phyloP scores from a whole-genome alignment of 1,140 invertebrate genomes.

The Mesaphorura yosii region DNA sequence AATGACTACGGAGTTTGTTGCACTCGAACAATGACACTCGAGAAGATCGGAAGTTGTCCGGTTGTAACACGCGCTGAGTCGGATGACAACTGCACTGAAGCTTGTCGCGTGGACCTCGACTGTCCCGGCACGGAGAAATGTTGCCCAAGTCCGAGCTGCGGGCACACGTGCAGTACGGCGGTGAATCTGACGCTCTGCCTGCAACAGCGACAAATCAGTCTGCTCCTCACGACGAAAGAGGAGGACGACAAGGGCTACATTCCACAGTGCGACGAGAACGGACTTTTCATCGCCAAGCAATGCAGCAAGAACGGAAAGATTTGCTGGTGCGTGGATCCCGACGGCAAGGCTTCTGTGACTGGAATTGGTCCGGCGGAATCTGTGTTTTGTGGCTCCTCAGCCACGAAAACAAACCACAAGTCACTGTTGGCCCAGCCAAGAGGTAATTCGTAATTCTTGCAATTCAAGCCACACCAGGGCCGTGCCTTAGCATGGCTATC shows the following conservation, averaged over 20 bases:
- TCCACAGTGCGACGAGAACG: constrained; percentile 58
- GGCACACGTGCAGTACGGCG: constrained; percentile 53
- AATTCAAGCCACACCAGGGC: no score
- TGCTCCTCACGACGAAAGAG: constrained; percentile 61
- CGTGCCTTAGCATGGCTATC: no score
- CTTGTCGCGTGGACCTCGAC: constrained; percentile 62
- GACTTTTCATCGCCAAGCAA: constrained; percentile 56
- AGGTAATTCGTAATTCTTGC: no score
- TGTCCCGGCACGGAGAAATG: constrained; percentile 68
- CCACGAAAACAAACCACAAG: no score
- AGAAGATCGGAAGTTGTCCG: constrained; percentile 64
- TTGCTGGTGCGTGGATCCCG: constrained; percentile 64
- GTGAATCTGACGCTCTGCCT: constrained; percentile 57
- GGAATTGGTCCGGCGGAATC: constrained; percentile 59
- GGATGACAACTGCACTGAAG: constrained; percentile 44
- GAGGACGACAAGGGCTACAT: constrained; percentile 66
- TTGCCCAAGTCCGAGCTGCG: constrained; percentile 56
- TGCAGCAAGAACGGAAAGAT: constrained; percentile 67
- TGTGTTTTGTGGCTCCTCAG: constrained; percentile 50
- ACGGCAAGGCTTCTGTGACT: background rate
- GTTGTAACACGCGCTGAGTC: constrained; percentile 30
- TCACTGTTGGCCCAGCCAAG: no score
- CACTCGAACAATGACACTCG: constrained; percentile 57
- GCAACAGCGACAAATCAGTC: constrained; percentile 61
- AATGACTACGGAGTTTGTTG: constrained; percentile 80